phyloP scores from a whole-genome alignment of 2,113 vertebrate species.

The Cairina moschata region DNA sequence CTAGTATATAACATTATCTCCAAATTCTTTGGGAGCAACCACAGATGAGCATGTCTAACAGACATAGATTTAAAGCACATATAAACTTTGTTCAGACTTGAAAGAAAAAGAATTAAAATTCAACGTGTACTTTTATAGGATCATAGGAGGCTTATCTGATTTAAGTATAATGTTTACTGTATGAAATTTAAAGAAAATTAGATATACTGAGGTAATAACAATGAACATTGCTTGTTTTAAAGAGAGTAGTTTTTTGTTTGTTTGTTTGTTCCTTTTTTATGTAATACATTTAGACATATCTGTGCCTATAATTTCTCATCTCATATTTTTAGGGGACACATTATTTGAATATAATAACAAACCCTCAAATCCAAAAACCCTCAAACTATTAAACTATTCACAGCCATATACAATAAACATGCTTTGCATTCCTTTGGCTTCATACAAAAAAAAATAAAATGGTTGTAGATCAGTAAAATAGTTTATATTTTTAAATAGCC shows the following conservation, averaged over 20 bases:
- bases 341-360: not conserved
- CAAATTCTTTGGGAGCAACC: not conserved
- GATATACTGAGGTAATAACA: not conserved
- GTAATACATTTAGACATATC: not conserved
- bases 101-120: not conserved
- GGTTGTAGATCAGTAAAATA: not conserved
- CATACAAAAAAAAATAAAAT: not conserved
- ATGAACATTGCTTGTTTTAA: not conserved
- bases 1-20: not conserved
- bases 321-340: not conserved
- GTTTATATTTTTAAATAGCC: not conserved
- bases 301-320: not conserved
- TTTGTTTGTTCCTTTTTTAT: not conserved
- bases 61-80: too few species aligned
- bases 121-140: not conserved
- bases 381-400: not conserved
- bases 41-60: not conserved
- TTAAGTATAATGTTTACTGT: not conserved
- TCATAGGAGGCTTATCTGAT: not conserved
- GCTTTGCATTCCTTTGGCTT: not conserved
- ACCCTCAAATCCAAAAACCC: not conserved
- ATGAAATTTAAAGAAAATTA: not conserved
- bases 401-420: not conserved
- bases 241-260: not conserved
- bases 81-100: not conserved